Base-by-base conservation (phyloP, 2,113 vertebrate genomes). In the Pelecanoides urinatrix region DNA sequence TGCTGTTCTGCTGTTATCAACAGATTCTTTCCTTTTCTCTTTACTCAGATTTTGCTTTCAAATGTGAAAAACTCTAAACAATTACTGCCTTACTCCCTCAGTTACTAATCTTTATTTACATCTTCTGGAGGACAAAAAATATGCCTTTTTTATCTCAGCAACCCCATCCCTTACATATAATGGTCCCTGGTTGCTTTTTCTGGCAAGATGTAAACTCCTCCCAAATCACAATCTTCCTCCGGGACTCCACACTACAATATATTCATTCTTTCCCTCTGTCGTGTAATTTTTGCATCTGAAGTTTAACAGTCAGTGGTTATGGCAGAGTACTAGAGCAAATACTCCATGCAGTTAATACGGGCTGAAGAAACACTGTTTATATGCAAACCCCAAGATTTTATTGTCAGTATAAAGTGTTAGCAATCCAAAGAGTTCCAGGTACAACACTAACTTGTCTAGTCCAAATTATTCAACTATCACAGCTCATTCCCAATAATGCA, bases 171-270 rank as follows among this genome's bases (percentile, higher is more conserved):
- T 59, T 52, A 18, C 8, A 12, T 27, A 20, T 2, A 47, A 45
- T 32, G n/a, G 53, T 66, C 80, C n/a, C 73, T 62, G 16, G 8
- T 17, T 80, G 55, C 25, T 92, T 80, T 47, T 76, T 59, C 73
- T 84, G 79, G 22, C 45, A 10, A 73, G 30, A 52, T 5, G 14
- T 15, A 56, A 86, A 65, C n/a, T 66, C 36, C 50, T 89, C 59
- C 29, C 50, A 73, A 19, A 70, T 49, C 52, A 52, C 42, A n/a
- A 6, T 14, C 74, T 55, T 50, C 80, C 11, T 16, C 38, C 0
- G 0, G n/a, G 21, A 38, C 22, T 9, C 36, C 1, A 1, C n/a
- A 16, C 10, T 42, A 2, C 4, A 36, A 40, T 26, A 15, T 13
- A 32, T 21, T 17, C 4, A 12, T 62, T 76, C 27, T 45, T 77